Evolutionary conservation across 2,797 vertebrate genomes (phyloP).

Genomic region (Artibeus jamaicensis): DNA sequence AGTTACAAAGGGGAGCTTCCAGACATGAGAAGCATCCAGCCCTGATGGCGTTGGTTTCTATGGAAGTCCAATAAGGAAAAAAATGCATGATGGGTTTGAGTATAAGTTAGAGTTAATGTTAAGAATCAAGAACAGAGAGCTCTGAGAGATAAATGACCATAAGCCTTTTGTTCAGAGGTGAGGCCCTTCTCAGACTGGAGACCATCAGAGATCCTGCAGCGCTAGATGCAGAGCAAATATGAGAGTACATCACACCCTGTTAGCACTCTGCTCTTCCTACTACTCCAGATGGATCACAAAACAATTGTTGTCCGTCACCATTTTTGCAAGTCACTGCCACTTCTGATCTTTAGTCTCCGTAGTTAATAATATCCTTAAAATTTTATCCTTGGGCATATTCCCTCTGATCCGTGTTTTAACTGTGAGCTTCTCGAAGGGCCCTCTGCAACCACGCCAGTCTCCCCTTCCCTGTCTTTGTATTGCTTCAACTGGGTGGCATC

Average conservation of each 20-base stretch:
- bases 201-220: not conserved
- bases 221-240: not conserved
- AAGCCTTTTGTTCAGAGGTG: not conserved
- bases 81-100: not conserved
- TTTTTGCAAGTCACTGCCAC: not conserved
- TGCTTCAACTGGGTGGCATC: not conserved
- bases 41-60: not conserved
- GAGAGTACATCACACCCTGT: not conserved
- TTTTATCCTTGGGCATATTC: not conserved
- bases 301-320: not conserved
- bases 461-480: not conserved
- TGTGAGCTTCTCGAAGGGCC: not conserved
- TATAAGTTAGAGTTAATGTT: not conserved
- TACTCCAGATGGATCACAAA: not conserved
- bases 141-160: not conserved
- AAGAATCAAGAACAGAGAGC: not conserved
- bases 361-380: not conserved
- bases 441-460: not conserved
- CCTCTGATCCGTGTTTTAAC: not conserved
- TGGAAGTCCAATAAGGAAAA: not conserved
- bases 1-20: not conserved
- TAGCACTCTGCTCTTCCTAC: not conserved
- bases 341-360: not conserved
- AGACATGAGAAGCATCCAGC: not conserved
- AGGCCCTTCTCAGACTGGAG: not conserved